Conservation (phyloP, 1,140 invertebrate species). For the Chymomyza costata region DNA sequence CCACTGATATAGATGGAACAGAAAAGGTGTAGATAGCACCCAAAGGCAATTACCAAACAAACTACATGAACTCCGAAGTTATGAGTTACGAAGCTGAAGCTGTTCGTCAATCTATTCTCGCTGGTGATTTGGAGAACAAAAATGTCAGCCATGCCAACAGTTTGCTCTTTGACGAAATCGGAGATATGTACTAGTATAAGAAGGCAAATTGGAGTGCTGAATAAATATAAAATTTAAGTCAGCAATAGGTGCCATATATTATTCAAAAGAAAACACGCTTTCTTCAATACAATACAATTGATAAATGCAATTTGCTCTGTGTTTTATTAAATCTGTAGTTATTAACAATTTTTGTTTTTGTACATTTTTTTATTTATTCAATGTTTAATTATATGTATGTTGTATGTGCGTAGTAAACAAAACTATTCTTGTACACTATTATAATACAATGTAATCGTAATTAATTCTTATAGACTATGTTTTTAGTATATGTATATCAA, state of each 20-base stretch:
- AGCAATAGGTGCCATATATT: too few relatives aligned
- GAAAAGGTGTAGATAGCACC: conserved; percentile 77
- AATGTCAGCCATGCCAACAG: conserved; percentile 78
- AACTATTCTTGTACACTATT: conserved; percentile 67
- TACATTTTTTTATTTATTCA: conserved; percentile 61
- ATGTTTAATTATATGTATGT: conserved; percentile 28
- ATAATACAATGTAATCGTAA: conserved; percentile 40
- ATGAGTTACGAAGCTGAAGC: conserved; percentile 84
- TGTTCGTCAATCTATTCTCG: conserved; percentile 80
- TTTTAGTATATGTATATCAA: conserved; percentile 60
- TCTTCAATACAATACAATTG: too few relatives aligned
- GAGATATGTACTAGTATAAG: conserved; percentile 81
- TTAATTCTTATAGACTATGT: conserved; percentile 58
- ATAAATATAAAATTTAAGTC: conserved; percentile 78
- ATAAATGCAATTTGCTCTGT: too few relatives aligned
- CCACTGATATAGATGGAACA: conserved; percentile 74
- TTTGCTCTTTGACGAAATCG: conserved; percentile 78
- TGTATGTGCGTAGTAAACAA: conserved; percentile 61
- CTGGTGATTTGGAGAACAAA: conserved; percentile 79
- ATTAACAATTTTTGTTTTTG: conserved; percentile 62
- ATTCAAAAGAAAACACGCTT: too few relatives aligned
- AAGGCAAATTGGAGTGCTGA: conserved; percentile 80
- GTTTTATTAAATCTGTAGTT: conserved; percentile 25
- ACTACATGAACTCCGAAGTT: conserved; percentile 82
- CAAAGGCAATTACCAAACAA: conserved; percentile 74